Evolutionary conservation across 2,113 vertebrate genomes (phyloP).

Genomic region (Ramphastos sulfuratus): DNA sequence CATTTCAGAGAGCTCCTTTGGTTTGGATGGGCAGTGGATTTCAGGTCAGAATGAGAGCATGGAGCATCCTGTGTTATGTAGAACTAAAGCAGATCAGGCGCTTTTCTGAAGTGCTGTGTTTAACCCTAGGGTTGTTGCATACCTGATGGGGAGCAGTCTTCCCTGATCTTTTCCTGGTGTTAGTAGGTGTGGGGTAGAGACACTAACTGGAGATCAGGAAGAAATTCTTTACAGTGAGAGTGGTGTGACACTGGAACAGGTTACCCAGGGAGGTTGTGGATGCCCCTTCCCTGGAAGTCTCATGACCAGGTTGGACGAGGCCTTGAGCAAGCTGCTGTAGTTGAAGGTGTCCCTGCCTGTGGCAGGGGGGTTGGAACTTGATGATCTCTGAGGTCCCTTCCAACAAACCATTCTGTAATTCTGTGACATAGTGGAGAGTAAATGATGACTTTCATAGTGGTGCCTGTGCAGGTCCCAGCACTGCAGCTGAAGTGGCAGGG

Average conservation of each 20-base stretch:
- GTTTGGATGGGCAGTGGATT: not conserved
- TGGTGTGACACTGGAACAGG: too few species aligned
- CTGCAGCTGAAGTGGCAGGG: not conserved
- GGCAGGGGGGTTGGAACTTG: too few species aligned
- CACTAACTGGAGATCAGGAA: too few species aligned
- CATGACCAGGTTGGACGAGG: too few species aligned
- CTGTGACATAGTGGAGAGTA: accelerated
- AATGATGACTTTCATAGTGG: accelerated
- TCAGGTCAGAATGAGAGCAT: not conserved
- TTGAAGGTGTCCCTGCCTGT: too few species aligned
- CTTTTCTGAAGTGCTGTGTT: not conserved
- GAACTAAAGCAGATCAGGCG: not conserved
- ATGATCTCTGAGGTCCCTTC: too few species aligned
- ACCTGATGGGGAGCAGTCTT: not conserved
- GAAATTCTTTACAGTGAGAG: too few species aligned
- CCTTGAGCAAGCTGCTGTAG: too few species aligned
- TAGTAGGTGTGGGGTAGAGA: not conserved
- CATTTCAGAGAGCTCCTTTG: not conserved
- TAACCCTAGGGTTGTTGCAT: not conserved
- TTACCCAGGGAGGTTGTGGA: too few species aligned
- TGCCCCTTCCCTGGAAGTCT: too few species aligned
- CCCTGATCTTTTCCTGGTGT: not conserved
- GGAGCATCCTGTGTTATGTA: not conserved
- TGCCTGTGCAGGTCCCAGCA: not conserved
- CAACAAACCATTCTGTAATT: too few species aligned